Conservation (phyloP, 2,888 invertebrate genomes). For the Chrysolina haemoptera region DNA sequence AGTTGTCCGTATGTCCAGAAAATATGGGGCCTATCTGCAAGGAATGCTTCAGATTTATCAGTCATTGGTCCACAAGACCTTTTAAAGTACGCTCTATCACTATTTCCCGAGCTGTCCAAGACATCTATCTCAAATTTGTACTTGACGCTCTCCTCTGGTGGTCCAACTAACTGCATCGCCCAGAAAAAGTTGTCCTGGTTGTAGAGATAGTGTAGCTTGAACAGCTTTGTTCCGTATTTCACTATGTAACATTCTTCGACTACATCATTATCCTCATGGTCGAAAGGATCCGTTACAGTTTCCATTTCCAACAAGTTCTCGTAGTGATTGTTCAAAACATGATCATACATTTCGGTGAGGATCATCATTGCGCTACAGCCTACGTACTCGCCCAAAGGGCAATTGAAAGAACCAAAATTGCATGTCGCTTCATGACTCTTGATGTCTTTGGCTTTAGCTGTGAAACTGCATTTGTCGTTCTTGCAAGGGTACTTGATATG, state of each 20-base stretch:
- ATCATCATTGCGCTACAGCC: slow-evolving; percentile 41
- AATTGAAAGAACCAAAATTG: slow-evolving; percentile 48
- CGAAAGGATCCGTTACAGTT: slow-evolving; percentile 51
- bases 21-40: slow-evolving; percentile 11
- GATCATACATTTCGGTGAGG: slow-evolving; percentile 65
- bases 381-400: slow-evolving; percentile 54
- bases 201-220: slow-evolving; percentile 59
- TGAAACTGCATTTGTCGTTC: slow-evolving; percentile 57
- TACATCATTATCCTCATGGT: slow-evolving; percentile 37
- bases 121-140: slow-evolving; percentile 63
- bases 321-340: slow-evolving; percentile 71
- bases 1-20: slow-evolving; percentile 35
- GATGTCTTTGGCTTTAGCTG: slow-evolving; percentile 52
- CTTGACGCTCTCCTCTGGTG: slow-evolving; percentile 53
- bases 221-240: slow-evolving; percentile 53
- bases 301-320: slow-evolving; percentile 60
- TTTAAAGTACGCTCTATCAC: slow-evolving; percentile 52
- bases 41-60: slow-evolving; percentile 39
- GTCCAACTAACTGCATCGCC: slow-evolving; percentile 61
- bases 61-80: slow-evolving; percentile 47
- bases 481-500: slow-evolving; percentile 63
- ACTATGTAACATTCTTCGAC: slow-evolving; percentile 58
- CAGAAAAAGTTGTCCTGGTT: slow-evolving; percentile 52
- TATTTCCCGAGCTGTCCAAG: slow-evolving; percentile 54
- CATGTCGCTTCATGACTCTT: slow-evolving; percentile 55